Evolutionary conservation across 2,888 invertebrate species (phyloP), one percentile per base, ranked within the genome.

Genomic region (Dermolepida albohirtum): DNA sequence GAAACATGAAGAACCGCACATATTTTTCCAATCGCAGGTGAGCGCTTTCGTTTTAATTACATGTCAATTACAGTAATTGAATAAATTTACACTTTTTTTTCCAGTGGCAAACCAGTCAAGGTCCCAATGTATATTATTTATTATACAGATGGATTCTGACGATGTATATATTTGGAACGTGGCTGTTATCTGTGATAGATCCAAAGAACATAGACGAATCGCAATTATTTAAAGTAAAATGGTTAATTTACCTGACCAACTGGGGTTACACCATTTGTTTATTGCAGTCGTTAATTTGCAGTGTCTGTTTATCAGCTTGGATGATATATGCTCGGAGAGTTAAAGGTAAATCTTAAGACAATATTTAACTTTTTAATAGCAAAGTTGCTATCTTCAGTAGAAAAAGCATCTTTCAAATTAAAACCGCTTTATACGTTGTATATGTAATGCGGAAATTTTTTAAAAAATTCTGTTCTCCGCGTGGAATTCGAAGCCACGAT

Each of bases 241-340:
- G 91, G 91, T 86, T 88, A 67, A 90, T 91, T 71, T 92, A 90
- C 80, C 86, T 92, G 75, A 92, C 92, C 10, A 90, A 92, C 80
- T 92, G 92, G 91, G 91, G 90, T 41, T 87, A 87, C 77, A 77
- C 86, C 8, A 73, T 88, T 51, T 89, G 90, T 69, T 82, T 85
- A 0, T 65, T 86, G 1, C 91, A 92, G 76, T 84, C 90, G 0
- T 78, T 87, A 0, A 76, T 91, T 0, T 88, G 72, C 62, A 75
- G 77, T 44, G 44, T 74, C 6, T 78, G 81, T 74, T 57, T 81
- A n/a, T 70, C 73, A 16, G 63, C 65, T 55, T 73, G 74, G 55
- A 67, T 76, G 16, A 41, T 59, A 29, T 40, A 59, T 11, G 34
- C 49, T 8, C 43, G 43, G 22, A 68, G 27, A 40, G 41, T 39